Base-by-base conservation (phyloP, 2,113 vertebrate genomes). In the Hymenochirus boettgeri region DNA sequence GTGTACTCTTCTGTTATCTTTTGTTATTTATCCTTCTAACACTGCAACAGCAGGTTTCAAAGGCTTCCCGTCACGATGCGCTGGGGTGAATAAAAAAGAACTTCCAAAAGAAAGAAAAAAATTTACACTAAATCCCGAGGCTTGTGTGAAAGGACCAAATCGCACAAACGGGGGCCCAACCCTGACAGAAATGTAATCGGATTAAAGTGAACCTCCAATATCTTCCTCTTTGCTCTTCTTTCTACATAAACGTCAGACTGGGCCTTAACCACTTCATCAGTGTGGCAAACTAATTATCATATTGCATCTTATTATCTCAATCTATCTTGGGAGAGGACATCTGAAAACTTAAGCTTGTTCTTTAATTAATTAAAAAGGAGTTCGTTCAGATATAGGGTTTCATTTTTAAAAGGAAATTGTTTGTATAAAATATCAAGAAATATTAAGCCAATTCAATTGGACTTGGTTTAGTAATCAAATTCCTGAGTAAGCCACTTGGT, bases 101-200 rank as follows among this genome's bases (percentile, higher is more conserved):
- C n/a, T n/a, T n/a, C n/a, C n/a, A n/a, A n/a, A n/a, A n/a, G n/a
- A n/a, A n/a, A n/a, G n/a, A n/a, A n/a, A n/a, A n/a, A n/a, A n/a
- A n/a, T n/a, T n/a, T n/a, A n/a, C n/a, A n/a, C n/a, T n/a, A n/a
- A 70, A 75, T 71, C 74, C 69, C 55, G 62, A 61, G 66, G 29
- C 61, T 45, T 8, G 72, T 69, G 15, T 72, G 71, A 76, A 73
- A 76, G 3, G 39, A 65, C 73, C 72, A 46, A 35, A 19, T 19
- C 6, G 21, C 51, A 13, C 8, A 13, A 48, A 48, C 22, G 59
- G 8, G 33, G 23, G 0, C 12, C 70, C 39, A 2, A 24, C 53
- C 50, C 70, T 48, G 73, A 51, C 23, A 42, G 52, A 71, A 64
- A 70, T 42, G 67, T 67, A 74, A 79, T 67, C 13, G 70, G 74